Percentiles rank a stretch among this genome's conserved stretches.
phyloP scores from a whole-genome alignment of 2,113 vertebrate genomes.

The Xiphophorus hellerii region DNA sequence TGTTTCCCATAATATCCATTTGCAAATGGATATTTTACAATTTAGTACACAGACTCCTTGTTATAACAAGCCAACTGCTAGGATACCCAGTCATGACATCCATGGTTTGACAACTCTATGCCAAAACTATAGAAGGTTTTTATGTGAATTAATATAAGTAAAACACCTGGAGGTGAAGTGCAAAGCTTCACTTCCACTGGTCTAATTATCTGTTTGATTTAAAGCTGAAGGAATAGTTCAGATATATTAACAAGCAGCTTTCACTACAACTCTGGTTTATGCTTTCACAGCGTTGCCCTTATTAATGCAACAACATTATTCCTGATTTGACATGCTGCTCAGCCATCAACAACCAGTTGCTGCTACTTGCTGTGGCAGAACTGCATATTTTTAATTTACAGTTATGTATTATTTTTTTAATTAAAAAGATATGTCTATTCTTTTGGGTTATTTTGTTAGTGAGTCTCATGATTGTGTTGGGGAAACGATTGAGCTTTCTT shows the following conservation, averaged over 20 bases:
- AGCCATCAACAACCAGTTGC: not conserved
- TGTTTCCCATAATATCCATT: no score
- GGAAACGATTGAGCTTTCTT: not conserved
- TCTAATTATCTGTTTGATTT: no score
- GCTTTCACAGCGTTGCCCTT: no score
- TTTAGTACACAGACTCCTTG: not conserved
- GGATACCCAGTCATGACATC: not conserved
- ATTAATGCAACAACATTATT: no score
- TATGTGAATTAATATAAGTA: no score
- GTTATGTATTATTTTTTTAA: not conserved
- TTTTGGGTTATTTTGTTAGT: no score
- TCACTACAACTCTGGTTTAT: not conserved
- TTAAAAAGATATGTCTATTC: not conserved
- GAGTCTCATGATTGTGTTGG: no score
- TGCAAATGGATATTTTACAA: not conserved
- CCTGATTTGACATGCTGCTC: not conserved
- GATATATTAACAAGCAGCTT: not conserved
- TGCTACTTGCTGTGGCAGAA: not conserved
- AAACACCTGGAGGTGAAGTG: not conserved
- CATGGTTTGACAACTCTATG: no score
- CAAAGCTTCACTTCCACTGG: not conserved
- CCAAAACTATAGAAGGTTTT: no score
- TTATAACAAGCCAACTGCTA: not conserved
- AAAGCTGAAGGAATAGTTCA: not conserved
- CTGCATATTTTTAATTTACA: not conserved